Conservation (phyloP, 2,888 invertebrate genomes). For the Melinaea marsaeus region DNA sequence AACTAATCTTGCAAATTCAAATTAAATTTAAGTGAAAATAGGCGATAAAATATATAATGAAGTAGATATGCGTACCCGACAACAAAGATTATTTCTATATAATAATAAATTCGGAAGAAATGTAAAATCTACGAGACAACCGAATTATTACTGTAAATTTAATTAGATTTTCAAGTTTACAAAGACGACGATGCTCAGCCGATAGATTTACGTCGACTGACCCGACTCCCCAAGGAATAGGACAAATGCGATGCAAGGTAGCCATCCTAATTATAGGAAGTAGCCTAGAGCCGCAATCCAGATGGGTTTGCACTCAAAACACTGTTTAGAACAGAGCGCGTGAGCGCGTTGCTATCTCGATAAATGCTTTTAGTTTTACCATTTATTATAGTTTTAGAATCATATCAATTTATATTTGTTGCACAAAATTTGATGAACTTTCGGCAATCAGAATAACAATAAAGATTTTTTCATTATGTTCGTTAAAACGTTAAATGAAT, state of each 20-base stretch:
- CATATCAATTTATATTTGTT: conserved; percentile 11
- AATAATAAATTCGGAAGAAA: conserved; percentile 61
- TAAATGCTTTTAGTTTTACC: too few relatives aligned
- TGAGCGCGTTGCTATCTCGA: too few relatives aligned
- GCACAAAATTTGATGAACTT: conserved; percentile 14
- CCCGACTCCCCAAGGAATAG: conserved; percentile 69
- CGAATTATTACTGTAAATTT: conserved; percentile 70
- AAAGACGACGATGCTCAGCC: conserved; percentile 75
- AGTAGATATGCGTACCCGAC: too few relatives aligned
- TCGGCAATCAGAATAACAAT: conserved; percentile 4
- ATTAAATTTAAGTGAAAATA: too few relatives aligned
- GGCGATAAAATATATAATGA: too few relatives aligned
- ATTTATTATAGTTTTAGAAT: background rate
- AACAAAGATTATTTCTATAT: too few relatives aligned
- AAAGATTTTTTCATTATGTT: background rate
- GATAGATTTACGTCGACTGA: conserved; percentile 75
- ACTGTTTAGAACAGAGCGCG: conserved; percentile 20
- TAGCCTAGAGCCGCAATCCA: conserved; percentile 54
- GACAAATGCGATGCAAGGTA: conserved; percentile 75
- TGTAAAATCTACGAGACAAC: conserved; percentile 64
- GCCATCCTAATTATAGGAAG: conserved; percentile 77
- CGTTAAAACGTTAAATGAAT: too few relatives aligned
- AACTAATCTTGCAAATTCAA: too few relatives aligned
- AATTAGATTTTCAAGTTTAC: conserved; percentile 77
- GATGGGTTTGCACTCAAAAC: conserved; percentile 34